phyloP scores from a whole-genome alignment of 2,888 invertebrate genomes.

The Ophioninae sp. region DNA sequence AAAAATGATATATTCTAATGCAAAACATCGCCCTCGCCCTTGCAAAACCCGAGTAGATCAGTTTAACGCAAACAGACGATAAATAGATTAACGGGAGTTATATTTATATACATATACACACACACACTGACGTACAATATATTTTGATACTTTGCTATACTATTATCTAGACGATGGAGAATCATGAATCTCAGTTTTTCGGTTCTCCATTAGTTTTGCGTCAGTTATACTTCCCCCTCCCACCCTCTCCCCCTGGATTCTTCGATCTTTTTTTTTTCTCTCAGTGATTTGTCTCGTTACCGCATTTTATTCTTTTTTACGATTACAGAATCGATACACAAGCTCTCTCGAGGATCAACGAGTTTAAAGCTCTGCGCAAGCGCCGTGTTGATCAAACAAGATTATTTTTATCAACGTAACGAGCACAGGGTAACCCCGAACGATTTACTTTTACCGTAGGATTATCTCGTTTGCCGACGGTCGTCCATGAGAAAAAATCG shows the following conservation, averaged over 20 bases:
- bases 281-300: slow-evolving; percentile 23
- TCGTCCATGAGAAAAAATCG: slow-evolving; percentile 20
- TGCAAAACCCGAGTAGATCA: slow-evolving; percentile 9
- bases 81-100: slow-evolving; percentile 35
- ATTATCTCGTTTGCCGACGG: slow-evolving; percentile 38
- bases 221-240: slow-evolving; percentile 46
- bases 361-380: slow-evolving; percentile 1
- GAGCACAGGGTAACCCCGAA: slow-evolving; percentile 61
- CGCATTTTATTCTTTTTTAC: neutral
- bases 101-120: slow-evolving; percentile 32
- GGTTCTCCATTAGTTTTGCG: slow-evolving; percentile 19
- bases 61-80: slow-evolving; percentile 40
- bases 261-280: slow-evolving; percentile 26
- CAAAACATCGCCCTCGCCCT: neutral
- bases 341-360: neutral
- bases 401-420: slow-evolving; percentile 39
- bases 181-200: slow-evolving; percentile 17
- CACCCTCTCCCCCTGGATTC: slow-evolving; percentile 41
- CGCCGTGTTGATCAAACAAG: neutral
- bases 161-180: slow-evolving; percentile 24
- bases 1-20: slow-evolving; percentile 2
- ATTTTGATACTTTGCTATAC: slow-evolving; percentile 63
- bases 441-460: slow-evolving; percentile 56
- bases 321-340: neutral
- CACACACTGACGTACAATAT: slow-evolving; percentile 43